phyloP scores from a whole-genome alignment of 2,113 vertebrate species.

The Syrrhaptes paradoxus region DNA sequence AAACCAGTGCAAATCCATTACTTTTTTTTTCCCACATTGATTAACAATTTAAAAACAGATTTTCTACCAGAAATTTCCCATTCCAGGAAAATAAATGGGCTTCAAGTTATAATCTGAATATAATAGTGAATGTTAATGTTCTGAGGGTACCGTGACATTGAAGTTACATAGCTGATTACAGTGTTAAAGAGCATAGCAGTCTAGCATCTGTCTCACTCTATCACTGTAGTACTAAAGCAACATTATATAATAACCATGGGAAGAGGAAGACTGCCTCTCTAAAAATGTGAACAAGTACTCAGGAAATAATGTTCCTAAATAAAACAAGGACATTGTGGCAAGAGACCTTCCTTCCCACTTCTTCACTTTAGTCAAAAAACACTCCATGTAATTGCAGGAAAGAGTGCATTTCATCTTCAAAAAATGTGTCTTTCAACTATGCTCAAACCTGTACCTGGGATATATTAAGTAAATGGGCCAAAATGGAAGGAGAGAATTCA shows the following conservation, averaged over 20 bases:
- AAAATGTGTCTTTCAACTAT: not conserved
- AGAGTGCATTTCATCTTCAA: not conserved
- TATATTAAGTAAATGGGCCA: not conserved
- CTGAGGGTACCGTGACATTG: not conserved
- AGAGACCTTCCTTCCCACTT: not conserved
- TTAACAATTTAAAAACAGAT: not conserved
- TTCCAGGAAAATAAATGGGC: not conserved
- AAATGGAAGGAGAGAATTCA: not conserved
- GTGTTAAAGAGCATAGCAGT: accelerated
- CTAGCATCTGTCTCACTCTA: not conserved
- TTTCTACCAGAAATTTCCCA: not conserved
- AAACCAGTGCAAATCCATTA: not conserved
- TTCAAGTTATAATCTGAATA: not conserved
- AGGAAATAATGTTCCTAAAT: not conserved
- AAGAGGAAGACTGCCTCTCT: not conserved
- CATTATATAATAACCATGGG: not conserved
- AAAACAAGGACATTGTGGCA: not conserved
- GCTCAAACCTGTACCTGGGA: not conserved
- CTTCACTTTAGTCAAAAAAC: not conserved
- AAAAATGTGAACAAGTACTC: not conserved
- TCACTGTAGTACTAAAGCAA: not conserved
- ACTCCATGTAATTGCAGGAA: not conserved
- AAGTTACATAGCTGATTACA: not conserved
- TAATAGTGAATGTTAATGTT: not conserved
- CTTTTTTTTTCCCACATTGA: accelerated